A percentile compares a stretch with the other conserved stretches of the same genome.
phyloP scores from a whole-genome alignment of 2,888 invertebrate species.

The Cataglyphis livida region DNA sequence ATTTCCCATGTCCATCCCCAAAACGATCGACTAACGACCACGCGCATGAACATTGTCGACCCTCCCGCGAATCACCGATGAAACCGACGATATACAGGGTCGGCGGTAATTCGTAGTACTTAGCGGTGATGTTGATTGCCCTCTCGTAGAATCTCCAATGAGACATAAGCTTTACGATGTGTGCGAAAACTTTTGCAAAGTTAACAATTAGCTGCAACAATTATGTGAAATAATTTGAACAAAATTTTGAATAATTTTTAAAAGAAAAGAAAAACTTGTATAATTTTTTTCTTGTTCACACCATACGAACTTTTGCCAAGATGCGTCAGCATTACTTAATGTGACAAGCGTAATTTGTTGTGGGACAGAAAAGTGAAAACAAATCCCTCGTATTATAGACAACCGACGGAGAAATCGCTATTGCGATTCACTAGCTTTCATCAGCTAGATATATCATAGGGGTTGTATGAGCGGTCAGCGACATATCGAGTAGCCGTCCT shows the following conservation, averaged over 20 bases:
- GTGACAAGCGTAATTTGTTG: constrained; percentile 44
- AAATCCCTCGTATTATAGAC: constrained; percentile 71
- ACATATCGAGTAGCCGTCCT: constrained; percentile 76
- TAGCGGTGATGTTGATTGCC: constrained; percentile 70
- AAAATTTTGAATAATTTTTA: background rate
- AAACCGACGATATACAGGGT: constrained; percentile 67
- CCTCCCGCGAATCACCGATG: constrained; percentile 64
- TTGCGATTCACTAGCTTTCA: constrained; percentile 63
- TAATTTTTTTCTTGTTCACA: background rate
- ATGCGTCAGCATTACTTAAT: background rate
- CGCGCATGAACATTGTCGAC: constrained; percentile 73
- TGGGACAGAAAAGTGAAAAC: constrained; percentile 59
- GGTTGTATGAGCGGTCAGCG: constrained; percentile 72
- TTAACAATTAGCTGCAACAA: constrained; percentile 40
- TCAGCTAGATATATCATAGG: constrained; percentile 72
- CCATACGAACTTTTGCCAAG: background rate
- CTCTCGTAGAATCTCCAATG: constrained; percentile 54
- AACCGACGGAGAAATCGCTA: constrained; percentile 63
- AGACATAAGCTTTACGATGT: constrained; percentile 12
- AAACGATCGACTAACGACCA: constrained; percentile 80
- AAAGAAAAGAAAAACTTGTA: background rate
- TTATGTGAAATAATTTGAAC: background rate
- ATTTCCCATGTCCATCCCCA: constrained; percentile 77
- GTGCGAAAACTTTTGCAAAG: background rate
- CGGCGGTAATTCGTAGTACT: constrained; percentile 70